Conservation (phyloP, 2,888 invertebrate genomes). For the Leptothorax acervorum region DNA sequence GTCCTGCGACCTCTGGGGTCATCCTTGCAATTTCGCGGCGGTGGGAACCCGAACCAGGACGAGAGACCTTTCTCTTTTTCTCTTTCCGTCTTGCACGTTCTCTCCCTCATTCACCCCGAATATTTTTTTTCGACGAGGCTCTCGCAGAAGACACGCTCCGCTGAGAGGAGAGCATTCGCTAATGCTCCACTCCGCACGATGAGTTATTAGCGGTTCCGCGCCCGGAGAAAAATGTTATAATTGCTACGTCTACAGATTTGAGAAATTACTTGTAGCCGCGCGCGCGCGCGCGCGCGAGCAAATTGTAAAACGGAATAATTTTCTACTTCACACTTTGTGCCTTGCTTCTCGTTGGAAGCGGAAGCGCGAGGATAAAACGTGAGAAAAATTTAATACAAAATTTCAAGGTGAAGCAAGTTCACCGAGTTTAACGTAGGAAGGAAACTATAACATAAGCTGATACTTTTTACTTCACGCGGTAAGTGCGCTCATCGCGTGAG, state of each 20-base stretch:
- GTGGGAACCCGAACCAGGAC: conserved; percentile 77
- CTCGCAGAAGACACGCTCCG: conserved; percentile 42
- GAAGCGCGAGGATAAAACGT: not conserved
- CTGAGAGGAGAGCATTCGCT: conserved; percentile 54
- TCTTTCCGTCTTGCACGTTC: not conserved
- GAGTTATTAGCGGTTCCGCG: conserved; percentile 70
- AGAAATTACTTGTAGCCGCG: conserved; percentile 58
- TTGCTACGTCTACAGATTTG: conserved; percentile 66
- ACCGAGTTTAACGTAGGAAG: not conserved
- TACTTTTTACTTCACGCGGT: conserved; percentile 20
- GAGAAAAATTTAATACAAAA: conserved; percentile 9
- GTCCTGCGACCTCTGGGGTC: conserved; percentile 79
- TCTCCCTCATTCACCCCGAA: conserved; percentile 33
- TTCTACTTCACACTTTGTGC: conserved; percentile 1
- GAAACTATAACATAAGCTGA: not conserved
- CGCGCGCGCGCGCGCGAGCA: conserved; percentile 10
- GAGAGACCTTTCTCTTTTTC: conserved; percentile 50
- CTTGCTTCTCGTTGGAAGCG: not conserved
- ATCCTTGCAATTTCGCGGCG: conserved; percentile 78
- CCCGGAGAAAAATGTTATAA: conserved; percentile 66
- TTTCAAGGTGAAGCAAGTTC: conserved; percentile 1
- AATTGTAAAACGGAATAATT: conserved; percentile 36
- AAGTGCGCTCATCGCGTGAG: conserved; percentile 44
- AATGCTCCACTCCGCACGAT: conserved; percentile 56
- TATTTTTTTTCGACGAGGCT: conserved; percentile 48